phyloP scores from a whole-genome alignment of 2,113 vertebrate genomes.

The Osmerus eperlanus region DNA sequence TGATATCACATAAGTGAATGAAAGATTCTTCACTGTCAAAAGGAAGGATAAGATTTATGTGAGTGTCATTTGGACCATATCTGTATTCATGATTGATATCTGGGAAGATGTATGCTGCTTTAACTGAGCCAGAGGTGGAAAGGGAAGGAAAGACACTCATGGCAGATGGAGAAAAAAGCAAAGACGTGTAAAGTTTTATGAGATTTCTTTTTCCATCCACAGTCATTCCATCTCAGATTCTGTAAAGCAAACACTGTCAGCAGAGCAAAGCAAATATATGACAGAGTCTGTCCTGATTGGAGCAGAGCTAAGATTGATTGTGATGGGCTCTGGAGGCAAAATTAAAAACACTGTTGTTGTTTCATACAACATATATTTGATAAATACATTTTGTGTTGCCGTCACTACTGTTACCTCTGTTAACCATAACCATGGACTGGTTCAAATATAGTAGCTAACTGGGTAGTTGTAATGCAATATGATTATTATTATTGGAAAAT shows the following conservation, averaged over 20 bases:
- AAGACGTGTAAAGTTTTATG: constrained; percentile 36
- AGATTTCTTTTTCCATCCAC: constrained; percentile 8
- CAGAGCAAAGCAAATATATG: constrained; percentile 65
- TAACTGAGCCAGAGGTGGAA: constrained; percentile 10
- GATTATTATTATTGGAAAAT: background rate
- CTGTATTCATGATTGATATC: constrained; percentile 20
- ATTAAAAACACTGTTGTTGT: constrained; percentile 30
- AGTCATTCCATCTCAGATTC: constrained; percentile 42
- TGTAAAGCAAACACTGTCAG: constrained; percentile 58
- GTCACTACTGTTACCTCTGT: background rate
- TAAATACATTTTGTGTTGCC: background rate
- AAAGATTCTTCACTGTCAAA: constrained; percentile 4
- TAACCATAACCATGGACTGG: background rate
- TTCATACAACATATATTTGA: background rate
- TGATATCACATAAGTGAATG: constrained; percentile 33
- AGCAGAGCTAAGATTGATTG: constrained; percentile 55
- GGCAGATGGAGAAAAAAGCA: background rate
- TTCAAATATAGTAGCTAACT: too few species aligned
- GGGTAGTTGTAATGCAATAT: background rate
- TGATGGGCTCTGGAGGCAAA: constrained; percentile 49
- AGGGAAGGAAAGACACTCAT: background rate
- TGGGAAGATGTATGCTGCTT: constrained; percentile 19
- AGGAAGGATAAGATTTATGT: background rate
- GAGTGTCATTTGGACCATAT: constrained; percentile 9
- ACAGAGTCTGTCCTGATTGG: constrained; percentile 56